A percentile compares a stretch with the other conserved stretches of the same genome.
phyloP scores from a whole-genome alignment of 2,888 invertebrate genomes.

The Ochropleura leucogaster region DNA sequence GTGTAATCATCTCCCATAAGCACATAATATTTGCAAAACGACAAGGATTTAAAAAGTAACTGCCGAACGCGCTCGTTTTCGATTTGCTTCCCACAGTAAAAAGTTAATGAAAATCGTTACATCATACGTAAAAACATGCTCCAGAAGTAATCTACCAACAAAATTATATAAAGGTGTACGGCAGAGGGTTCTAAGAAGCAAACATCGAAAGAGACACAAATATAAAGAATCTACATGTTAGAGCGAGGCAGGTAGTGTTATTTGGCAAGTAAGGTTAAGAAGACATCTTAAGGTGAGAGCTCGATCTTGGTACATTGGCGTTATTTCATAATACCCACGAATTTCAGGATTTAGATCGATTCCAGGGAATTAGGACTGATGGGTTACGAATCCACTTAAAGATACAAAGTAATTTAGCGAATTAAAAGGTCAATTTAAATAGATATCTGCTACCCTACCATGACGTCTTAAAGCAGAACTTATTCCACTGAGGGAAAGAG shows the following conservation, averaged over 20 bases:
- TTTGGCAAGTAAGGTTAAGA: constrained; percentile 69
- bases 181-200: constrained; percentile 62
- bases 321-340: constrained; percentile 61
- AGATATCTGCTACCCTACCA: no score
- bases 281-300: constrained; percentile 73
- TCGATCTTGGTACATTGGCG: constrained; percentile 61
- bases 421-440: constrained; percentile 7
- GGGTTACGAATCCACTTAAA: neutral
- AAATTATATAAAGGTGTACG: constrained; percentile 68
- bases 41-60: constrained; percentile 47
- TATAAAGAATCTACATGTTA: constrained; percentile 30
- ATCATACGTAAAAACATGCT: constrained; percentile 68
- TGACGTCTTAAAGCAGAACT: no score
- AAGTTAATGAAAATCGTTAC: constrained; percentile 63
- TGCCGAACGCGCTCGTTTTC: constrained; percentile 24
- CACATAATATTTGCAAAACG: constrained; percentile 32
- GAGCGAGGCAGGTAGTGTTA: constrained; percentile 69
- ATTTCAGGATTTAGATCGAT: constrained; percentile 35
- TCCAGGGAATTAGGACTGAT: constrained; percentile 2
- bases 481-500: no score
- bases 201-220: constrained; percentile 67
- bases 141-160: constrained; percentile 66
- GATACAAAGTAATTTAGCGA: constrained; percentile 3
- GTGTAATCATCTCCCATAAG: constrained; percentile 19
- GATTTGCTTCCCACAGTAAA: constrained; percentile 52